Conservation (phyloP, 2,113 vertebrate genomes). For the Lophochroa leadbeateri region DNA sequence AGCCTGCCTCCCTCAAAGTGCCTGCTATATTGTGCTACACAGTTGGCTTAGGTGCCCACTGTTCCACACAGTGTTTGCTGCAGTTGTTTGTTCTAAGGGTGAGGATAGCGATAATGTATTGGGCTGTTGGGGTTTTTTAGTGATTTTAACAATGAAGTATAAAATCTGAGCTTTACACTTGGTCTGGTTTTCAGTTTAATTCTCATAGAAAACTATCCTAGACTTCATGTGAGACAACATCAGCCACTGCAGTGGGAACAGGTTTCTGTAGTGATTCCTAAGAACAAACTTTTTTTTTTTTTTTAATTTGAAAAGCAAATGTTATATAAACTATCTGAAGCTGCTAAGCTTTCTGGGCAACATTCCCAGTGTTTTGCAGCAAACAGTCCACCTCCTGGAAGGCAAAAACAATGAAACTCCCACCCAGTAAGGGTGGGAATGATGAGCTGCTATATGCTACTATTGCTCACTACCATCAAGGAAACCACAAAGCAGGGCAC, state of each 20-base stretch:
- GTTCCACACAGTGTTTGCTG: background rate
- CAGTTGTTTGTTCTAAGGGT: background rate
- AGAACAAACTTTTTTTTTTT: background rate
- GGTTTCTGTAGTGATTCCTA: background rate
- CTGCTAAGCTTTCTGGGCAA: background rate
- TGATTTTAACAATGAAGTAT: background rate
- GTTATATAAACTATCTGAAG: background rate
- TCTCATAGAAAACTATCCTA: background rate
- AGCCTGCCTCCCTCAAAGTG: fast-evolving
- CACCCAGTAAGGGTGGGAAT: background rate
- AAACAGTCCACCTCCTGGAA: background rate
- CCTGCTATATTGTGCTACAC: fast-evolving
- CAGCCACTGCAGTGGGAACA: background rate
- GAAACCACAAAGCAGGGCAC: background rate
- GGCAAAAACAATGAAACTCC: background rate
- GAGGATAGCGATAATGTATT: too few relatives aligned
- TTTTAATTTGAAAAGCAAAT: background rate
- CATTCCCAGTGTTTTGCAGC: background rate
- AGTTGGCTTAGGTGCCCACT: fast-evolving
- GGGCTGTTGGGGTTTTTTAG: too few relatives aligned
- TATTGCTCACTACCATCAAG: background rate
- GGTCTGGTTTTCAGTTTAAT: background rate
- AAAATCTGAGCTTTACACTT: background rate
- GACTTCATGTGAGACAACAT: background rate
- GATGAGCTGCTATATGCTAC: background rate